phyloP scores from a whole-genome alignment of 2,797 vertebrate genomes.

The Acipenser ruthenus region DNA sequence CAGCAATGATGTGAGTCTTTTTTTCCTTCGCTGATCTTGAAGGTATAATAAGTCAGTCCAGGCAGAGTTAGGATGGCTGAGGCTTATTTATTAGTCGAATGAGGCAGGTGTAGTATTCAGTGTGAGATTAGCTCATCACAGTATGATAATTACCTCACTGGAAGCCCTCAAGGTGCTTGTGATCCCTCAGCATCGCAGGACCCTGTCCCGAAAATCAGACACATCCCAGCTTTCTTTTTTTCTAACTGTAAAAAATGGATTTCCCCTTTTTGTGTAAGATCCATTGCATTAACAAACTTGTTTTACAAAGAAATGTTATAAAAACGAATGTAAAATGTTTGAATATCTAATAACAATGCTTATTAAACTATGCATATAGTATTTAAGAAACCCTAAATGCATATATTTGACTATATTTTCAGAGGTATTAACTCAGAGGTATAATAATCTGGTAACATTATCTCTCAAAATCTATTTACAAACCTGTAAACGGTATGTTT shows the following conservation, averaged over 20 bases:
- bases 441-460: too few relatives aligned
- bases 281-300: too few relatives aligned
- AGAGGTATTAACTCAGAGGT: too few relatives aligned
- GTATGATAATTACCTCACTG: slow-evolving; percentile 65
- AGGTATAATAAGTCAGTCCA: slow-evolving; percentile 44
- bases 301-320: too few relatives aligned
- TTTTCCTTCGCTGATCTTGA: slow-evolving; percentile 32
- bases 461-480: too few relatives aligned
- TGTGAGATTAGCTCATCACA: slow-evolving; percentile 80
- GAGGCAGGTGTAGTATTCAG: slow-evolving; percentile 74
- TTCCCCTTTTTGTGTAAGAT: background rate
- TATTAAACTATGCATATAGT: too few relatives aligned
- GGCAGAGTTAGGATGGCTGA: slow-evolving; percentile 49
- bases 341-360: too few relatives aligned
- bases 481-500: too few relatives aligned
- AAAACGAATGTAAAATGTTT: too few relatives aligned
- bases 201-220: slow-evolving; percentile 28
- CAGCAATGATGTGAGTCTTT: slow-evolving; percentile 86
- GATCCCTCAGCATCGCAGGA: slow-evolving; percentile 15
- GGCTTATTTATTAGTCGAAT: slow-evolving; percentile 81
- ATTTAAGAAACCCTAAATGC: too few relatives aligned
- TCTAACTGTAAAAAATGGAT: too few relatives aligned
- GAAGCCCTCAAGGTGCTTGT: slow-evolving; percentile 40
- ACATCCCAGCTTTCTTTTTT: background rate
- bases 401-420: too few relatives aligned